These are phyloP conservation scores for Muscina levida DNA, from an alignment of 2,888 invertebrate genomes.

Conservation along the genomic window DNA sequence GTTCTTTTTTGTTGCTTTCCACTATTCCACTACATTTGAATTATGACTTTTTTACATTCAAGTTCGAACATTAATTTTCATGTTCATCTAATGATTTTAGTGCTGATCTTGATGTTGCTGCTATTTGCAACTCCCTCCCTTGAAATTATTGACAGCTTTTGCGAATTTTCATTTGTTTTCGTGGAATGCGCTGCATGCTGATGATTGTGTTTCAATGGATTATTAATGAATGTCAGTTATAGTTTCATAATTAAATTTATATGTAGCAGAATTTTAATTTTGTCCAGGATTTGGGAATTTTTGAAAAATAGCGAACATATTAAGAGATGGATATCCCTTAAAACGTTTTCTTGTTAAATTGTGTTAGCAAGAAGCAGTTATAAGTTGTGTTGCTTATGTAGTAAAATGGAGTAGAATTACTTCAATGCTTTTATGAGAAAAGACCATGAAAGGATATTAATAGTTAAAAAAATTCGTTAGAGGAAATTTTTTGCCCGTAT, in stretches of 20 bases:
- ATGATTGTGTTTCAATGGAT: not conserved
- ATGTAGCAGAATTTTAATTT: not conserved
- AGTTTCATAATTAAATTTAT: slow-evolving; percentile 9
- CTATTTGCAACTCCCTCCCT: not conserved
- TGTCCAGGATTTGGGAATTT: too few relatives aligned
- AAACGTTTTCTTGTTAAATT: too few relatives aligned
- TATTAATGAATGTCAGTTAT: slow-evolving; percentile 13
- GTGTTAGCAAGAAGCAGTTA: too few relatives aligned
- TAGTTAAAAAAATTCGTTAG: too few relatives aligned
- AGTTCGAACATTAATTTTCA: slow-evolving; percentile 10
- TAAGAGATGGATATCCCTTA: too few relatives aligned
- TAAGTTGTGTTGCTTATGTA: too few relatives aligned
- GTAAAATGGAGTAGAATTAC: too few relatives aligned
- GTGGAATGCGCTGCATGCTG: not conserved
- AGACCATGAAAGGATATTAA: too few relatives aligned
- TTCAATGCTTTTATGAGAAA: too few relatives aligned
- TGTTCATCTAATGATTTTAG: not conserved
- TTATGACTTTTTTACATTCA: slow-evolving; percentile 9
- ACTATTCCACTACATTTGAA: slow-evolving; percentile 1
- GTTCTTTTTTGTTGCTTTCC: not conserved
- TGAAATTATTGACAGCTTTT: not conserved
- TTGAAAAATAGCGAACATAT: too few relatives aligned
- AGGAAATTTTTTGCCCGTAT: too few relatives aligned
- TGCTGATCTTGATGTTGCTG: not conserved
- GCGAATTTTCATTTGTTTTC: slow-evolving; percentile 7